Conservation (phyloP, 1,140 invertebrate species). For the Micrasema longulum region DNA sequence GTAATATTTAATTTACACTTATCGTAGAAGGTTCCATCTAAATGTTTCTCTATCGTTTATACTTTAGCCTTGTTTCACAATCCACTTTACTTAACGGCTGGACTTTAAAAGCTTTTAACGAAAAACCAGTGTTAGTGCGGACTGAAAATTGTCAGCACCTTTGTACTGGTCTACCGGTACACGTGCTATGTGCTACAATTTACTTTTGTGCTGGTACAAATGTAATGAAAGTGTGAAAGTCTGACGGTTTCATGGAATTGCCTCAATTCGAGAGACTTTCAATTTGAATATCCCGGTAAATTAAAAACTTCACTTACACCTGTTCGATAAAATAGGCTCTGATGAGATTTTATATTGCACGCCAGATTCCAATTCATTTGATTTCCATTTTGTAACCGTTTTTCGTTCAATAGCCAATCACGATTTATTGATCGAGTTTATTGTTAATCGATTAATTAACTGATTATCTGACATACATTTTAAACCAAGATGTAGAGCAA, state of each 20-base stretch:
- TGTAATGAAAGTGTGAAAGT: neutral
- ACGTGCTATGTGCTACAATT: neutral
- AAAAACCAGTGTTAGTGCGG: constrained; percentile 2
- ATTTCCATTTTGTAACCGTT: no score
- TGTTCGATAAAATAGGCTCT: neutral
- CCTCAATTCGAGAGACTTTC: constrained; percentile 6
- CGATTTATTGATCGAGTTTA: no score
- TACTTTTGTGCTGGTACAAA: neutral
- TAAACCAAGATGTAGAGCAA: no score
- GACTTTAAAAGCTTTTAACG: constrained; percentile 32
- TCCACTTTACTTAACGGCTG: constrained; percentile 23
- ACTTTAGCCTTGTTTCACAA: neutral
- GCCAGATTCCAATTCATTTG: no score
- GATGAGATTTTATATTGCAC: no score
- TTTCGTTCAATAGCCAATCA: no score
- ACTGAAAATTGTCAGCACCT: neutral
- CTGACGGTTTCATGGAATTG: constrained; percentile 10
- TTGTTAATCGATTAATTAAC: no score
- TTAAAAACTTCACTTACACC: constrained; percentile 6
- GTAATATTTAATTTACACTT: constrained; percentile 15
- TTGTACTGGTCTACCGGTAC: no score
- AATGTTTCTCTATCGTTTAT: constrained; percentile 18
- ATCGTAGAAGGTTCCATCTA: constrained; percentile 11
- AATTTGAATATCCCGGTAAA: constrained; percentile 6
- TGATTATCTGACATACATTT: no score